A percentile compares a stretch with the other conserved stretches of the same genome.
These are phyloP conservation scores for Romanogobio albipinnatus DNA, from an alignment of 2,113 vertebrate species.

Conservation along the genomic window DNA sequence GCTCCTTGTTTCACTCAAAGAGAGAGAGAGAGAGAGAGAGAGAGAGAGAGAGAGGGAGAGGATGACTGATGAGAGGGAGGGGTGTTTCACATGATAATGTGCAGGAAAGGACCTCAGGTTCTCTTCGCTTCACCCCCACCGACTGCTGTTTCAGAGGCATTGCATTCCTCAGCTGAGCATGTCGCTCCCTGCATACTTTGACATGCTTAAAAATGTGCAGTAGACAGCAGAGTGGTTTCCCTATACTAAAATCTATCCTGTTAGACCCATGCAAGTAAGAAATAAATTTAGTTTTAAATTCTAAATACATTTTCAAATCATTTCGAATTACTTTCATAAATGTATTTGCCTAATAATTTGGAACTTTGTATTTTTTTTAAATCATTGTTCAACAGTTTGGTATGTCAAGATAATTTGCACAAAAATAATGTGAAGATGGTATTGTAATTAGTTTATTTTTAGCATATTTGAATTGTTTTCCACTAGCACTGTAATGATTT, in stretches of 20 bases:
- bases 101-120: constrained; percentile 51
- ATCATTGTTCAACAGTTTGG: not conserved
- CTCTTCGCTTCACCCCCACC: constrained; percentile 44
- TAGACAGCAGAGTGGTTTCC: not conserved
- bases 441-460: not conserved
- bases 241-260: no score
- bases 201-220: constrained; percentile 17
- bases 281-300: not conserved
- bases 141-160: constrained; percentile 46
- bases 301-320: not conserved
- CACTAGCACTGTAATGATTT: no score
- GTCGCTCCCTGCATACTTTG: constrained; percentile 41
- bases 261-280: not conserved
- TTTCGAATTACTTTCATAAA: not conserved
- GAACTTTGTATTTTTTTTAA: not conserved
- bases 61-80: constrained; percentile 26
- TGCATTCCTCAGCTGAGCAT: constrained; percentile 59
- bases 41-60: constrained; percentile 42
- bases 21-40: constrained; percentile 42
- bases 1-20: constrained; percentile 33
- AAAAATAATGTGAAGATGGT: not conserved
- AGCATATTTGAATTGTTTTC: not conserved
- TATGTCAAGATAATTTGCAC: not conserved
- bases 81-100: constrained; percentile 57
- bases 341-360: not conserved